phyloP scores from a whole-genome alignment of 2,888 invertebrate species.

The Caenorhabditis sp. region DNA sequence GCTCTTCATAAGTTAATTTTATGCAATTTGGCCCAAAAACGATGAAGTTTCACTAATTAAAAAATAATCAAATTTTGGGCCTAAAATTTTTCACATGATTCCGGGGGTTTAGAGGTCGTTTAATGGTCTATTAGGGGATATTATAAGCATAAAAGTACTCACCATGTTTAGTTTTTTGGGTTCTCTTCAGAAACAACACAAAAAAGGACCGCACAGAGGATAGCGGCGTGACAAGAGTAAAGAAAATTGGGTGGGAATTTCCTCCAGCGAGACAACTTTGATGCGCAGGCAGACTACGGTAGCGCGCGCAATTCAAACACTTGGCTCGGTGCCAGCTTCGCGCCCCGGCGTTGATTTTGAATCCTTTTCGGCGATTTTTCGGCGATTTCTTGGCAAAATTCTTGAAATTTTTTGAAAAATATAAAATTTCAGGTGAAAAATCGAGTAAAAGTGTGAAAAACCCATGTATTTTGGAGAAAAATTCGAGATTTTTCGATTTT shows the following conservation, averaged over 20 bases:
- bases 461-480: too few relatives aligned
- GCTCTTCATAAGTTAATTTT: neutral
- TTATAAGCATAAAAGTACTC: constrained; percentile 38
- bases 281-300: constrained; percentile 68
- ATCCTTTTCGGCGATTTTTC: neutral
- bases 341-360: constrained; percentile 11
- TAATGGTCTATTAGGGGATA: neutral
- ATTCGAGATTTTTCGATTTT: too few relatives aligned
- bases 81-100: constrained; percentile 35
- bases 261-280: constrained; percentile 54
- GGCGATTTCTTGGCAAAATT: neutral
- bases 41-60: neutral
- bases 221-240: constrained; percentile 69
- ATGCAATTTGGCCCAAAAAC: constrained; percentile 1
- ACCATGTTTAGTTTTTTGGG: constrained; percentile 66
- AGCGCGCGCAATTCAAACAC: constrained; percentile 64
- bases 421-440: too few relatives aligned
- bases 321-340: constrained; percentile 61
- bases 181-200: constrained; percentile 64
- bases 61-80: constrained; percentile 16
- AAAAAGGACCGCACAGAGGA: constrained; percentile 67
- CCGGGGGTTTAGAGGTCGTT: neutral
- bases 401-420: neutral
- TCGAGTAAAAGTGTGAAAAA: too few relatives aligned
- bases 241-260: constrained; percentile 35